Evolutionary conservation across 2,113 vertebrate species (phyloP).

Genomic region (Amia ocellicauda): DNA sequence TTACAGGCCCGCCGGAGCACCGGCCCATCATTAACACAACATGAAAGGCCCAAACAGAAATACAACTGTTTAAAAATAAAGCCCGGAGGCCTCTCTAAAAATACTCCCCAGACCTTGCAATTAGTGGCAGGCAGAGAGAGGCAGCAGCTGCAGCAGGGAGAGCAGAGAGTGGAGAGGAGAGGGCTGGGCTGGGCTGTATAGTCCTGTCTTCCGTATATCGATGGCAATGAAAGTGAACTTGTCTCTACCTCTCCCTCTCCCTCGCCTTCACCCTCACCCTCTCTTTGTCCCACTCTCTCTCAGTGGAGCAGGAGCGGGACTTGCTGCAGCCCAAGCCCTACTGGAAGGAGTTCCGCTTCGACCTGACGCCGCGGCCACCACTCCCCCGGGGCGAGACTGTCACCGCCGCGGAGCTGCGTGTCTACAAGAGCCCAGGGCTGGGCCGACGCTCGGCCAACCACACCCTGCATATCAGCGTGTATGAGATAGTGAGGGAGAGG

Average conservation of each 20-base stretch:
- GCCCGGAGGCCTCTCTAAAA: slow-evolving; percentile 62
- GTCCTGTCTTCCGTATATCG: too few species aligned
- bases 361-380: slow-evolving; percentile 86
- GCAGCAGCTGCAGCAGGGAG: slow-evolving; percentile 58
- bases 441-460: slow-evolving; percentile 64
- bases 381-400: slow-evolving; percentile 83
- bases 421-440: slow-evolving; percentile 81
- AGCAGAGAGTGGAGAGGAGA: too few species aligned
- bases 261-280: not conserved
- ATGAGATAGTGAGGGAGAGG: slow-evolving; percentile 76
- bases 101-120: slow-evolving; percentile 61
- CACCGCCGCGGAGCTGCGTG: slow-evolving; percentile 86
- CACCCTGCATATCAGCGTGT: slow-evolving; percentile 84
- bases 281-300: not conserved
- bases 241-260: not conserved
- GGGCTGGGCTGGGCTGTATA: too few species aligned
- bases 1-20: slow-evolving; percentile 61
- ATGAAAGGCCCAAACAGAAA: slow-evolving; percentile 27
- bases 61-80: slow-evolving; percentile 61
- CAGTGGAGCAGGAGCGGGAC: slow-evolving; percentile 86
- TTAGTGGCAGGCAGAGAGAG: slow-evolving; percentile 62
- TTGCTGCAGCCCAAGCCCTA: slow-evolving; percentile 78
- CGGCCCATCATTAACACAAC: not conserved
- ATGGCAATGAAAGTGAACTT: too few species aligned
- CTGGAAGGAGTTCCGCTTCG: slow-evolving; percentile 95